Conservation (phyloP, 92 coral and sea anemone genomes). For the Porites cylindrica region DNA sequence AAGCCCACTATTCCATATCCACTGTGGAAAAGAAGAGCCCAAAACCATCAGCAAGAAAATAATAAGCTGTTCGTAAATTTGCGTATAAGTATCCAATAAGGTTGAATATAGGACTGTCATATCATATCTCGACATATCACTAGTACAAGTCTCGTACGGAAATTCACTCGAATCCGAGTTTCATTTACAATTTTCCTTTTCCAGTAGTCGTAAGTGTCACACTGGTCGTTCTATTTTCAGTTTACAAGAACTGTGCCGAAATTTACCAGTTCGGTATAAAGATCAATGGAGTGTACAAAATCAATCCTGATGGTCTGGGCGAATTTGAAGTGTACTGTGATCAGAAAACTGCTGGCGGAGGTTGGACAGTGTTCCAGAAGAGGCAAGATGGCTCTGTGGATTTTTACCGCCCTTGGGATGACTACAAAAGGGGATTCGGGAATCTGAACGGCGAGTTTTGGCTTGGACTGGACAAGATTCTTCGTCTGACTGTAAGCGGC, state of each 20-base stretch:
- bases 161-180: too few relatives aligned
- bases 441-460: constrained; percentile 59
- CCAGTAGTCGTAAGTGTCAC: too few relatives aligned
- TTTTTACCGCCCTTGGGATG: constrained; percentile 36
- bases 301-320: constrained; percentile 58
- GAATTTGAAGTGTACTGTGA: constrained; percentile 56
- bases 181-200: too few relatives aligned
- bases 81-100: too few relatives aligned
- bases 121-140: too few relatives aligned
- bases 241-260: constrained; percentile 48
- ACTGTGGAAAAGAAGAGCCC: too few relatives aligned
- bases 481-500: constrained; percentile 18
- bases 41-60: too few relatives aligned
- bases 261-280: constrained; percentile 13
- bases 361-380: constrained; percentile 59
- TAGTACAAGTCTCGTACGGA: too few relatives aligned
- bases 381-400: constrained; percentile 33
- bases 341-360: constrained; percentile 51
- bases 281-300: constrained; percentile 53
- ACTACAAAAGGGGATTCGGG: constrained; percentile 48
- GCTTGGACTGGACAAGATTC: constrained; percentile 61
- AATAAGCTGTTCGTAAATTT: too few relatives aligned
- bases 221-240: neutral
- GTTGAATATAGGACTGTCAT: too few relatives aligned
- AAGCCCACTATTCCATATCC: too few relatives aligned